Evolutionary conservation across 2,888 invertebrate genomes (phyloP).

Genomic region (Limnephilus auricula): DNA sequence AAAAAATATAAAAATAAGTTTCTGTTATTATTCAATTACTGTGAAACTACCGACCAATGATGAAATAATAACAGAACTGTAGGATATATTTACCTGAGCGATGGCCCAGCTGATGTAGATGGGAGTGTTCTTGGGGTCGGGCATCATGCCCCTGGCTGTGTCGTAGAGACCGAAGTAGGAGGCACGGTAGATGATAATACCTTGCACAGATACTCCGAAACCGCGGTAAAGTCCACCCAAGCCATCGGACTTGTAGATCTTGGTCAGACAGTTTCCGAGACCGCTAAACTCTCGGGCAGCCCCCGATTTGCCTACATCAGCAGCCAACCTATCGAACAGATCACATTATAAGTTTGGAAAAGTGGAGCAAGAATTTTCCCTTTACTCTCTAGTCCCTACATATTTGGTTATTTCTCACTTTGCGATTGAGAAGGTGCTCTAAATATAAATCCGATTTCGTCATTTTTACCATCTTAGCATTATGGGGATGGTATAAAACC

Average conservation of each 20-base stretch:
- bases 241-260: slow-evolving; percentile 88
- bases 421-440: too few relatives aligned
- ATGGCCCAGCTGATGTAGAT: slow-evolving; percentile 90
- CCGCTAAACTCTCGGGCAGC: slow-evolving; percentile 88
- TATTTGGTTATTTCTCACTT: too few relatives aligned
- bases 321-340: slow-evolving; percentile 51
- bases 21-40: too few relatives aligned
- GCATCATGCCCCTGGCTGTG: slow-evolving; percentile 89
- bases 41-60: too few relatives aligned
- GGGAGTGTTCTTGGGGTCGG: slow-evolving; percentile 89
- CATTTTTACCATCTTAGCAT: too few relatives aligned
- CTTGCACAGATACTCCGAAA: slow-evolving; percentile 91
- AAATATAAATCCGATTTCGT: too few relatives aligned
- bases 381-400: too few relatives aligned
- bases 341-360: too few relatives aligned
- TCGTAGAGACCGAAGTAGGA: slow-evolving; percentile 93
- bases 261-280: slow-evolving; percentile 85
- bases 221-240: slow-evolving; percentile 87
- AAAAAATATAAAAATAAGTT: too few relatives aligned
- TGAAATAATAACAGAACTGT: too few relatives aligned
- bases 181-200: slow-evolving; percentile 91
- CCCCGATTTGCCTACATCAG: slow-evolving; percentile 86
- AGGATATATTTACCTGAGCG: slow-evolving; percentile 76
- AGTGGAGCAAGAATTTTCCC: too few relatives aligned
- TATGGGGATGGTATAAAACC: too few relatives aligned